phyloP scores from a whole-genome alignment of 2,888 invertebrate genomes.

The Philereme transversata region DNA sequence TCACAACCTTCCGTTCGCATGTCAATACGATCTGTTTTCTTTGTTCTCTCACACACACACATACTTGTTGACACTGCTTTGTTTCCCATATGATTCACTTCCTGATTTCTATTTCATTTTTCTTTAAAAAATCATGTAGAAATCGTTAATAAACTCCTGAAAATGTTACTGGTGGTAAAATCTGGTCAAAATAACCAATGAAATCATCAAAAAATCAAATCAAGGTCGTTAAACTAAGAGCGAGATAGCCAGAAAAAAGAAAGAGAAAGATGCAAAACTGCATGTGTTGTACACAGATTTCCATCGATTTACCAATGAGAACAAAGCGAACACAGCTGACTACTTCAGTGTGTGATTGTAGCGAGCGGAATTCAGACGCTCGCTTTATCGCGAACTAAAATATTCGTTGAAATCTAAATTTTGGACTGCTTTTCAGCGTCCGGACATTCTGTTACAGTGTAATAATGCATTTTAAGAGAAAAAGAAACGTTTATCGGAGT shows the following conservation, averaged over 20 bases:
- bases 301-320: conserved; percentile 82
- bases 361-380: conserved; percentile 63
- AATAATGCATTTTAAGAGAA: conserved; percentile 83
- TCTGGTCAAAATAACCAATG: conserved; percentile 35
- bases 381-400: conserved; percentile 54
- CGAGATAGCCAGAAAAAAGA: conserved; percentile 53
- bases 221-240: conserved; percentile 65
- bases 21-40: conserved; percentile 63
- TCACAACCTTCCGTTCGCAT: conserved; percentile 50
- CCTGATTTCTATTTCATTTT: conserved; percentile 26
- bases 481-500: conserved; percentile 79
- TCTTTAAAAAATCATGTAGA: conserved; percentile 27
- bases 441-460: conserved; percentile 74
- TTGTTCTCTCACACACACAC: conserved; percentile 55
- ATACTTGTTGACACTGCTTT: conserved; percentile 72
- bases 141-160: conserved; percentile 25
- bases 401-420: conserved; percentile 58
- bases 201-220: conserved; percentile 50
- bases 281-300: conserved; percentile 60
- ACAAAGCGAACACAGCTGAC: conserved; percentile 74
- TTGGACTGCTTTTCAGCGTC: conserved; percentile 77
- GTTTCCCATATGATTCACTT: conserved; percentile 73
- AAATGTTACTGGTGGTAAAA: conserved; percentile 29
- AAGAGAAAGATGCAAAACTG: conserved; percentile 52
- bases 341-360: conserved; percentile 63